A percentile compares a stretch with the other conserved stretches of the same genome.
These are phyloP conservation scores for Erythrocercus mccallii DNA, from an alignment of 2,113 vertebrate genomes.

Conservation along the genomic window DNA sequence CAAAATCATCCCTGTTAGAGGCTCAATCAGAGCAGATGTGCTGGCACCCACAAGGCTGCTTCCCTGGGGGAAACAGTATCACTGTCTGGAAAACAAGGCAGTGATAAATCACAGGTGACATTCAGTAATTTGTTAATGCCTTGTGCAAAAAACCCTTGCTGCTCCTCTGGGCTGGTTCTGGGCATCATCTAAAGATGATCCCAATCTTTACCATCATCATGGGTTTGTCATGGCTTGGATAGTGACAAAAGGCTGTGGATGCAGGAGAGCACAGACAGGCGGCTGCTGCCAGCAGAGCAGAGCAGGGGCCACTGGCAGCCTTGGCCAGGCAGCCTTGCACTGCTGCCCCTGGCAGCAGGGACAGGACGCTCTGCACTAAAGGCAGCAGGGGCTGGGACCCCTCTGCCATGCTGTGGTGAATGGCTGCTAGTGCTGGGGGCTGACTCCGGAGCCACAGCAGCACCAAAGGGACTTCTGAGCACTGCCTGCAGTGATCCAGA, in stretches of 20 bases:
- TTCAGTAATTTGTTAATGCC: conserved; percentile 15
- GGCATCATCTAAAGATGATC: not conserved
- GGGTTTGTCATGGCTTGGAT: too few species aligned
- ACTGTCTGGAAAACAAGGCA: not conserved
- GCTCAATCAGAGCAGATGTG: not conserved
- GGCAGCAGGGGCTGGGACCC: not conserved
- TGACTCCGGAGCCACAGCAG: not conserved
- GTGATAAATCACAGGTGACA: conserved; percentile 40
- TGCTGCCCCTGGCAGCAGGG: too few species aligned
- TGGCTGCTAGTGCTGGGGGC: not conserved
- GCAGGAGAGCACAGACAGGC: too few species aligned
- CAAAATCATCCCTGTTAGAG: not conserved
- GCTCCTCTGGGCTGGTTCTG: not conserved
- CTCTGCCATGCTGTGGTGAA: too few species aligned
- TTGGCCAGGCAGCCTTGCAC: not conserved
- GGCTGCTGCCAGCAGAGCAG: too few species aligned
- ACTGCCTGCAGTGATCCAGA: not conserved
- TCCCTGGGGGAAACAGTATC: not conserved
- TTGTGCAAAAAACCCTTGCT: not conserved
- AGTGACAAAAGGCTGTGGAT: too few species aligned
- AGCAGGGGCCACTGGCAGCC: too few species aligned
- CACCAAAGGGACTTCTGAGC: not conserved
- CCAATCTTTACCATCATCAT: too few species aligned
- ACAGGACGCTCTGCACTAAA: not conserved
- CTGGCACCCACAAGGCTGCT: not conserved